Evolutionary conservation across 2,888 invertebrate species (phyloP).

Genomic region (Euproctis similis): DNA sequence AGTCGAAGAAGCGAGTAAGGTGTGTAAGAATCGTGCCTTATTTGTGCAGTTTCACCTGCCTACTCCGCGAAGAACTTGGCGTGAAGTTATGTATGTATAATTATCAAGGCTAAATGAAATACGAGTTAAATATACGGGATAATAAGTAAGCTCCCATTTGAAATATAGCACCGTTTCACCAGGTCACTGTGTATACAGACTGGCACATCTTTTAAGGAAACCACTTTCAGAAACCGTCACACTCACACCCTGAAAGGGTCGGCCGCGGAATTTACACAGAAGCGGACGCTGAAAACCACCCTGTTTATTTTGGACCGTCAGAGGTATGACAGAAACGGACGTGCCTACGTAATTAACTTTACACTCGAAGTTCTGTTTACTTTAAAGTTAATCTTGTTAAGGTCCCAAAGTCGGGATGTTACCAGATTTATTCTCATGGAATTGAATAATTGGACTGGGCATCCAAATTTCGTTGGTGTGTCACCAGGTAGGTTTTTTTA

Average conservation of each 20-base stretch:
- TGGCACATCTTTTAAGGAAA: conserved; percentile 13
- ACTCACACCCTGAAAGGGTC: conserved; percentile 9
- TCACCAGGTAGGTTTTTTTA: too few relatives aligned
- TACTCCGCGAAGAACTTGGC: too few relatives aligned
- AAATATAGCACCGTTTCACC: conserved; percentile 2
- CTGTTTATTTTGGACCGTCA: conserved; percentile 32
- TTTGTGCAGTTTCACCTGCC: too few relatives aligned
- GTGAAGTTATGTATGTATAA: too few relatives aligned
- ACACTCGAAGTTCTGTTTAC: conserved; percentile 38
- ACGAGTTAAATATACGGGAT: too few relatives aligned
- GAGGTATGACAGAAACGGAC: conserved; percentile 24
- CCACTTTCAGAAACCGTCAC: conserved; percentile 9
- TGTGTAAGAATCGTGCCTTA: too few relatives aligned
- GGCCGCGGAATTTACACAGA: conserved; percentile 35
- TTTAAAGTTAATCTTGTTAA: conserved; percentile 24
- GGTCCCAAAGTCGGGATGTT: conserved; percentile 8
- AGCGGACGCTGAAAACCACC: conserved; percentile 20
- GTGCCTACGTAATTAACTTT: conserved; percentile 48
- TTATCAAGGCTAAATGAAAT: too few relatives aligned
- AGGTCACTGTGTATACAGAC: not conserved
- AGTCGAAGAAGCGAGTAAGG: too few relatives aligned
- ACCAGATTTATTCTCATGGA: too few relatives aligned
- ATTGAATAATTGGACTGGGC: too few relatives aligned
- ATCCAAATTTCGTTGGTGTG: too few relatives aligned
- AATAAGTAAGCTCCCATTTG: conserved; percentile 1